Percentiles rank a stretch among this genome's conserved stretches.
These are phyloP conservation scores for Palythoa grandis DNA, from an alignment of 92 coral and sea anemone species.

Conservation along the genomic window DNA sequence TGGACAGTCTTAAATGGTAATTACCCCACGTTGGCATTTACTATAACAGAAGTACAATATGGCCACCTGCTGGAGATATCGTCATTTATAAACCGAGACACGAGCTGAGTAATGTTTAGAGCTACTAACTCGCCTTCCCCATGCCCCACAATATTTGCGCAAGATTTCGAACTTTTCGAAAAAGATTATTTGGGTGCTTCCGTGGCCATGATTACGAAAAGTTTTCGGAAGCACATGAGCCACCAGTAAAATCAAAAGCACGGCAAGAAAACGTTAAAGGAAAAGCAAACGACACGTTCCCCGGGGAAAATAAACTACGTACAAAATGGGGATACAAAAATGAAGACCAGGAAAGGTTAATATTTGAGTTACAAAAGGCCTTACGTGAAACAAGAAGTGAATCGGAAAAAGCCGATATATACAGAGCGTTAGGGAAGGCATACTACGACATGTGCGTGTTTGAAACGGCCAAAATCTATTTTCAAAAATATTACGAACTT, in stretches of 20 bases:
- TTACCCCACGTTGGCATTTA: neutral
- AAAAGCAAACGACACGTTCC: neutral
- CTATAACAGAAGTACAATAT: neutral
- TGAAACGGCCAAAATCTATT: constrained; percentile 63
- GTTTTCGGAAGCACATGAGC: neutral
- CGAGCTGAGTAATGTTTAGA: neutral
- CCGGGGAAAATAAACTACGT: neutral
- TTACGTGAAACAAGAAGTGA: constrained; percentile 11
- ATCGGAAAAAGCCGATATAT: constrained; percentile 36
- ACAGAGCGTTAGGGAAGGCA: constrained; percentile 62
- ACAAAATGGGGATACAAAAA: neutral
- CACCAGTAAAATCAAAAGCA: neutral
- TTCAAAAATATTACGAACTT: constrained; percentile 63
- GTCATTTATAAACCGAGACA: neutral
- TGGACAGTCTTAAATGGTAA: neutral
- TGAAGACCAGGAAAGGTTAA: constrained; percentile 43
- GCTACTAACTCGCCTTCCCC: neutral
- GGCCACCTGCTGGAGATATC: neutral
- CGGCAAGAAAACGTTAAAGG: neutral
- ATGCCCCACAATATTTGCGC: neutral
- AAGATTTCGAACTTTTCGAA: neutral
- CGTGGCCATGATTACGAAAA: neutral
- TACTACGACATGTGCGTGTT: constrained; percentile 67
- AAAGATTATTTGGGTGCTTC: neutral
- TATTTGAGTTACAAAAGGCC: constrained; percentile 31